These are phyloP conservation scores for Neocrepidodera transversa DNA, from an alignment of 2,888 invertebrate genomes.

Conservation along the genomic window DNA sequence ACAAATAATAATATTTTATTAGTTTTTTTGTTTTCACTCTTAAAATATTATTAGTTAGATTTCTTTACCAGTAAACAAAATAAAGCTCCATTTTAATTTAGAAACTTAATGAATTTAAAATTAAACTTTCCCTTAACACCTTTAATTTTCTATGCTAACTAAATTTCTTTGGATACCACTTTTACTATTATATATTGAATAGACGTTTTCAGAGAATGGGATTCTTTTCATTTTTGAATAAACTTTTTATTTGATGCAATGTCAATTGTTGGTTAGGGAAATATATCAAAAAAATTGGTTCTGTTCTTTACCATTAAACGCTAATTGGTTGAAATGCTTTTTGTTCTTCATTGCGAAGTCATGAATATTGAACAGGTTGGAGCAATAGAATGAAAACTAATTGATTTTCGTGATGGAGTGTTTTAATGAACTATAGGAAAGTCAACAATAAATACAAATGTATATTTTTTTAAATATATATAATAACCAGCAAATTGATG, in stretches of 20 bases:
- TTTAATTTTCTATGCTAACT: too few species aligned
- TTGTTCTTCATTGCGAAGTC: not conserved
- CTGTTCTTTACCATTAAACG: constrained; percentile 20
- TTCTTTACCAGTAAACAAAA: too few species aligned
- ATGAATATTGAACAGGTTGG: constrained; percentile 20
- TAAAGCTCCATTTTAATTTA: too few species aligned
- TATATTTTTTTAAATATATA: too few species aligned
- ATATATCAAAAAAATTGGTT: constrained; percentile 9
- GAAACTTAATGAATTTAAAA: too few species aligned
- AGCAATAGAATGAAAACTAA: constrained; percentile 14
- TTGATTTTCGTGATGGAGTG: constrained; percentile 7
- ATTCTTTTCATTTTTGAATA: constrained; percentile 27
- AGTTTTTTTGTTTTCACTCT: too few species aligned
- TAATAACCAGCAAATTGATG: too few species aligned
- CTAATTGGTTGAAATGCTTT: constrained; percentile 25
- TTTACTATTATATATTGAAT: constrained; percentile 15
- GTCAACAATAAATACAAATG: too few species aligned
- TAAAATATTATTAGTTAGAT: too few species aligned
- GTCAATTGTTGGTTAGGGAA: constrained; percentile 11
- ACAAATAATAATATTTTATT: too few species aligned
- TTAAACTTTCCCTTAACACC: too few species aligned
- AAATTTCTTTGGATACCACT: not conserved
- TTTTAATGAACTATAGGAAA: not conserved
- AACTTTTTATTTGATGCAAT: constrained; percentile 22
- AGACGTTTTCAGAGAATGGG: constrained; percentile 10